Base-by-base conservation (phyloP, 2,113 vertebrate genomes). In the Gambusia affinis region DNA sequence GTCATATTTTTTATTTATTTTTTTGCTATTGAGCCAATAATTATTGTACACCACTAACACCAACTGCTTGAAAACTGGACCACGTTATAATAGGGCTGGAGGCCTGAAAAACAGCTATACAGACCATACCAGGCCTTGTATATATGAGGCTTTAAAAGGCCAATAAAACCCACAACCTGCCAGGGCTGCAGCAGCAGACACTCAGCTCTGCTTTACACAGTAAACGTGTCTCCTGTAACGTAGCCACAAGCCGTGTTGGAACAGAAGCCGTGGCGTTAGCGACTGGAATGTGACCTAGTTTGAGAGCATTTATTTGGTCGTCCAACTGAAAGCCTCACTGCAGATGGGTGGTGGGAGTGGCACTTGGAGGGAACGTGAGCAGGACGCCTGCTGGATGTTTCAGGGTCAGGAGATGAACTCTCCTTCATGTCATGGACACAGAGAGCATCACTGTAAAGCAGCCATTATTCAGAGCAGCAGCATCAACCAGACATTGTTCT, bases 81-180 rank as follows among this genome's bases (percentile, higher is more conserved):
- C 67, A 75, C 82, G 84, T 87, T 80, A 87, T 91, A 87, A 87
- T 85, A 76, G 81, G 39, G n/a, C 82, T 80, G 80, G 62, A 78
- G 83, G 85, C 79, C 87, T 87, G 77, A 84, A 81, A 83, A 81
- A 31, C 60, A 64, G 80, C 73, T 27, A 30, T 31, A 75, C 29
- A 64, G 33, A 63, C 60, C 81, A 71, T 82, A 88, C 88, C 91
- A 90, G 80, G 79, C 86, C 85, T 87, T 90, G 88, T 90, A 81
- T 85, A 75, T 83, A 83, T 84, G 80, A 85, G 86, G 81, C 76
- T 88, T 78, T 81, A 89, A 89, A 47, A 69, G 79, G 57, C 4
- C 79, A 7, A 79, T 87, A 89, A 93, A 91, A 85, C 70, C 86
- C 83, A 82, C 72, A 91, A 89, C 83, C 85, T 88, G 83, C 73